Base-by-base conservation (phyloP, 2,888 invertebrate species). In the Disparrhopalites patrizii region DNA sequence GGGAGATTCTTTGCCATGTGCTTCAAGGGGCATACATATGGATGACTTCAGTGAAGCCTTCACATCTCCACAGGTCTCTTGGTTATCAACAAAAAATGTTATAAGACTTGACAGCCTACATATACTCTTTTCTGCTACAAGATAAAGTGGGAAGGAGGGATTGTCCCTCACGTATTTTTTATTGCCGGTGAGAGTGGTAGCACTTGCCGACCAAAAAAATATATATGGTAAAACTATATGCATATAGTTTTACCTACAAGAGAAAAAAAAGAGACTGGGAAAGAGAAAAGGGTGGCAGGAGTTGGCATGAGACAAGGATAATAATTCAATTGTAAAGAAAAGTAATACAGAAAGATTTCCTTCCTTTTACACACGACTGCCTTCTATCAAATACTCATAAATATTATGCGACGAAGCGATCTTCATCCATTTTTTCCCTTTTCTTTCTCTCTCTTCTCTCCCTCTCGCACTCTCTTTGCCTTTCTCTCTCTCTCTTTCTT, bases 301-400 rank as follows among this genome's bases (percentile, higher is more conserved):
- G 54, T 31, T 54, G 47, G 47, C 47, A 47, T 43, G n/a, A 54
- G 31, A 54, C 54, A 40, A 40, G 57, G 20, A 47, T 47, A 47
- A 47, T 57, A 38, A 57, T 57, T 57, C 40, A 57, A 57, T 57
- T 38, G n/a, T 28, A 28, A 38, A 40, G 56, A 38, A 56, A 56
- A 56, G 25, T 54, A 56, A 38, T 38, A 47, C 23, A 43, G 27
- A 40, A 57, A 57, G 38, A 40, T 57, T 57, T 40, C 40, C 40
- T 40, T 38, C 40, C 43, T 43, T 28, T n/a, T 18, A 57, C 40
- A 57, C 57, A 40, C 40, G 57, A 57, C 33, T 56, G 57, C 15
- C 15, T 57, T 27, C 38, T 40, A 57, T 57, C 38, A 57, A 57
- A 57, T 57, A 40, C 23, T 57, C 57, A 57, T 57, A 57, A 57